Evolutionary conservation across 37 sponge, comb jelly and placozoan species (phyloP), one percentile per base, ranked within the genome.

Genomic region (Diacarnus erythraeanus): DNA sequence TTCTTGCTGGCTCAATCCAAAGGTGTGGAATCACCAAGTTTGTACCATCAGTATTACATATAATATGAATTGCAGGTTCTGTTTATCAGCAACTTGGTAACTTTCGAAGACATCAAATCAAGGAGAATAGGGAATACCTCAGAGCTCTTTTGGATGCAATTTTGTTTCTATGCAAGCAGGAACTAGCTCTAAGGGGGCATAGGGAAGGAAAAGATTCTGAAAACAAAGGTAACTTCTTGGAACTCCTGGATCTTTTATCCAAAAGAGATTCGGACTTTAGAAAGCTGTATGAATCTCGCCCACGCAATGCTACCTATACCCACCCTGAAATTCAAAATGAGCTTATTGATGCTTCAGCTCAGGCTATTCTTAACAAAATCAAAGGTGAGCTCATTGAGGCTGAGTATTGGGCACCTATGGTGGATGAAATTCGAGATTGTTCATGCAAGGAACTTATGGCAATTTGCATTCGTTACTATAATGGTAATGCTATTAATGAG

Each of bases 311-410:
- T 63, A 30, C 64, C 64, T 63, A 63, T 63, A 27, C 30, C 64
- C 64, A 63, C 30, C 64, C 64, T 63, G 64, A 63, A 63, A 63
- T 63, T 63, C 64, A 63, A 63, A 63, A 63, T 63, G 64, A 63
- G 64, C 64, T 63, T 63, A 63, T 63, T 63, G 64, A 63, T 63
- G 64, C 64, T 63, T 63, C 64, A 63, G 64, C 64, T 63, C 64
- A 15, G 20, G 64, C 20, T 23, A 63, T 63, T 15, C 64, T 63
- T 63, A 30, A 27, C 64, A 63, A 63, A 27, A 63, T 63, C 30
- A 63, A 63, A 25, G 30, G 30, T n/a, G 64, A 63, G 30, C 64
- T 63, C 64, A 63, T 6, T 63, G 64, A 63, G 64, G 64, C 64
- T 63, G 64, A 30, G 30, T 63, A 63, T 25, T 63, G 64, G 64